A percentile compares a stretch with the other conserved stretches of the same genome.
Evolutionary conservation across 2,113 vertebrate species (phyloP).

Genomic region (Dicaeum eximium): DNA sequence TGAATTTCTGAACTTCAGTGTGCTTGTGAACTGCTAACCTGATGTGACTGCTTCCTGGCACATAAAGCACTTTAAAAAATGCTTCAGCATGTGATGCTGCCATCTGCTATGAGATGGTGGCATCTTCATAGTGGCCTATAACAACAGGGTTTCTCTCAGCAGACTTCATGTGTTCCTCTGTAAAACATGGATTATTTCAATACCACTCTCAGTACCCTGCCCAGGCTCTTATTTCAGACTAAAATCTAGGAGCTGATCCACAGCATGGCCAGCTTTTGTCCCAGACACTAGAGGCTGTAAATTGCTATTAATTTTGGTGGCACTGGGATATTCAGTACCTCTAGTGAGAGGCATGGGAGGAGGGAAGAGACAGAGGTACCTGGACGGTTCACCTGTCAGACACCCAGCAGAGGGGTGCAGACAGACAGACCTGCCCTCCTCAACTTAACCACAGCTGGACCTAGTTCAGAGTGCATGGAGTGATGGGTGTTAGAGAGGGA

Average conservation of each 20-base stretch:
- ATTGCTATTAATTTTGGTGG: neutral
- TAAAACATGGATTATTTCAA: neutral
- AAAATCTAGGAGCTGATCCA: neutral
- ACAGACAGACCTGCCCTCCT: neutral
- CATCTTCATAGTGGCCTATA: neutral
- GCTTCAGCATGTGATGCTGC: neutral
- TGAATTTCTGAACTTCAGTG: neutral
- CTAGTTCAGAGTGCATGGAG: neutral
- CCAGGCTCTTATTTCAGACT: neutral
- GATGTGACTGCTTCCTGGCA: neutral
- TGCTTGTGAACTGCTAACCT: neutral
- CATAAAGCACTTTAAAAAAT: neutral
- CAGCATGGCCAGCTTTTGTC: neutral
- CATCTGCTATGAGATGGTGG: neutral
- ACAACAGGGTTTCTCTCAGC: neutral
- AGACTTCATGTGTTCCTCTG: neutral
- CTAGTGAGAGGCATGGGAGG: accelerated
- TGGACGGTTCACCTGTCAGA: accelerated
- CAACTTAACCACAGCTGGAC: neutral
- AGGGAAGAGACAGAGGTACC: neutral
- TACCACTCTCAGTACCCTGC: neutral
- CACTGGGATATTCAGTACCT: neutral
- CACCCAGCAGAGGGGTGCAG: neutral
- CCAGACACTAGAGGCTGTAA: neutral
- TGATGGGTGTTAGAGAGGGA: neutral